Conservation (phyloP, 30 jellyfish, hydroid and myxozoan genomes). For the Hydractinia echinata region DNA sequence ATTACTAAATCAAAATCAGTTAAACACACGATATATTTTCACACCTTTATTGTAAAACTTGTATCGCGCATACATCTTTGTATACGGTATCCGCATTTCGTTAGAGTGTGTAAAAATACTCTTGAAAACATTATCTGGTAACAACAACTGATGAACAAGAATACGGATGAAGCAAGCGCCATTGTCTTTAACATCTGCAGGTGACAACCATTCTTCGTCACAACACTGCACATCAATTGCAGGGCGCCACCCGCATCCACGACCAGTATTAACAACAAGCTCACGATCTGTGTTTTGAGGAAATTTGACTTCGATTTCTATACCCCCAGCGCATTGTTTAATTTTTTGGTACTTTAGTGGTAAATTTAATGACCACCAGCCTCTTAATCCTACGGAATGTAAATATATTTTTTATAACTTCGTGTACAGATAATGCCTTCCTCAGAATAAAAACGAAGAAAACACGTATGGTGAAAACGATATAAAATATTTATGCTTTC, state of each 20-base stretch:
- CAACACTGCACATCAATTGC: constrained; percentile 37
- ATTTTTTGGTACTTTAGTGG: not conserved
- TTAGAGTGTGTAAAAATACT: not conserved
- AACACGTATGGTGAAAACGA: not conserved
- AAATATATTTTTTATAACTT: not conserved
- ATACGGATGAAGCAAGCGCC: constrained; percentile 24
- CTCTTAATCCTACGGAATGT: constrained; percentile 45
- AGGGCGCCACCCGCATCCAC: constrained; percentile 82
- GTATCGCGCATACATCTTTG: constrained; percentile 51
- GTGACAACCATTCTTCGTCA: constrained; percentile 48
- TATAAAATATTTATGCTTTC: not conserved
- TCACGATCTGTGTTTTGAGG: constrained; percentile 66
- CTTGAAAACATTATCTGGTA: constrained; percentile 39
- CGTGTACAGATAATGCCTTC: not conserved
- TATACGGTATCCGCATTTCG: constrained; percentile 9
- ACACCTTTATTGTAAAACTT: constrained; percentile 71
- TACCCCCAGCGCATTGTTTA: constrained; percentile 41
- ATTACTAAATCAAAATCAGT: not conserved
- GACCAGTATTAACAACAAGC: constrained; percentile 50
- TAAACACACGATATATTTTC: not conserved
- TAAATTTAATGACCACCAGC: constrained; percentile 53
- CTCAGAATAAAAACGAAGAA: not conserved
- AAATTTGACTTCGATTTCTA: constrained; percentile 53
- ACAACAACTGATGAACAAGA: constrained; percentile 46
- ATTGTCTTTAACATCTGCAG: constrained; percentile 27